These are phyloP conservation scores for Centropus bengalensis DNA, from an alignment of 2,113 vertebrate species.

Conservation along the genomic window DNA sequence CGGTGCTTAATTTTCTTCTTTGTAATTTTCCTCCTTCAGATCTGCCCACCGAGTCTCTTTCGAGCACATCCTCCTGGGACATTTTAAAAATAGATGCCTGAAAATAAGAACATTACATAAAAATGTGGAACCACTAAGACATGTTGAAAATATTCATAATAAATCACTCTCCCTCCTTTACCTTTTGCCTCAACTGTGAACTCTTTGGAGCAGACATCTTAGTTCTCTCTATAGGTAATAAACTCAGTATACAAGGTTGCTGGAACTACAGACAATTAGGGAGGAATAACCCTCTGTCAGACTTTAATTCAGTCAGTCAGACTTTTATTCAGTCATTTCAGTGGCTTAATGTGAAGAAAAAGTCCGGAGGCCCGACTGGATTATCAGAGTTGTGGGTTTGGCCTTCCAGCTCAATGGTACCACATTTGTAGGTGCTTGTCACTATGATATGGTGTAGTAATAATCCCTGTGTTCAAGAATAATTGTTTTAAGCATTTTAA, in stretches of 20 bases:
- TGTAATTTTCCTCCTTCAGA: neutral
- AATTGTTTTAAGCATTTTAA: neutral
- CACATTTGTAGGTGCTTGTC: neutral
- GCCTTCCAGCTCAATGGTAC: neutral
- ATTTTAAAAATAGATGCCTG: neutral
- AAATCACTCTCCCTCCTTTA: neutral
- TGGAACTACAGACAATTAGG: neutral
- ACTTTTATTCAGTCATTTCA: fast-evolving
- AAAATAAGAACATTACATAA: neutral
- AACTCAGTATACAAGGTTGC: neutral
- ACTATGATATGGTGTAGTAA: neutral
- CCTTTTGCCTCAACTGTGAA: neutral
- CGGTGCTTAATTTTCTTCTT: neutral
- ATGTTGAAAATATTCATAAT: neutral
- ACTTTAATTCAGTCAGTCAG: fast-evolving
- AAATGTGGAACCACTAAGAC: neutral
- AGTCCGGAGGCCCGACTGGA: neutral
- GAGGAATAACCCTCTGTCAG: neutral
- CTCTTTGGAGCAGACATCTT: neutral
- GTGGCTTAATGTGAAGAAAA: neutral
- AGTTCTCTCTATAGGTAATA: neutral
- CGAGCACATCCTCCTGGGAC: neutral
- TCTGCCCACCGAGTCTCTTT: neutral
- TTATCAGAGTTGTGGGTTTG: neutral
- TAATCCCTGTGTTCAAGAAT: neutral